These are phyloP conservation scores for Lasioglossum morio DNA, from an alignment of 2,888 invertebrate species.

Conservation along the genomic window DNA sequence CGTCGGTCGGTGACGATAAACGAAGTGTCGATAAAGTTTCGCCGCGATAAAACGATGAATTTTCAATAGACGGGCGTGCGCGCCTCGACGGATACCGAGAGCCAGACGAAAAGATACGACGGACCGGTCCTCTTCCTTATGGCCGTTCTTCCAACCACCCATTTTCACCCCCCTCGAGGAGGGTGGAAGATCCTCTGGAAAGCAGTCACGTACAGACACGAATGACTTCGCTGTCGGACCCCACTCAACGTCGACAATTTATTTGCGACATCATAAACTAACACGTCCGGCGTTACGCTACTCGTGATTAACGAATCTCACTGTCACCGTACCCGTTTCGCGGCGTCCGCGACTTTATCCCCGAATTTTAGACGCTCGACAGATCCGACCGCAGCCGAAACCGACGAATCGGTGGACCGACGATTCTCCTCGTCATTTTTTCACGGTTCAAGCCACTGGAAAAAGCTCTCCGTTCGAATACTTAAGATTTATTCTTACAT, in stretches of 20 bases:
- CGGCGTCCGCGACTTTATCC: slow-evolving; percentile 22
- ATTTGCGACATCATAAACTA: slow-evolving; percentile 73
- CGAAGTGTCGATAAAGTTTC: slow-evolving; percentile 65
- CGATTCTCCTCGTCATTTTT: neutral
- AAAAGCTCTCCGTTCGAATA: neutral
- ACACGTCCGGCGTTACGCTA: slow-evolving; percentile 68
- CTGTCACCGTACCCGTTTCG: slow-evolving; percentile 24
- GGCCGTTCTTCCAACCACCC: slow-evolving; percentile 49
- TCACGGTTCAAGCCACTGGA: neutral
- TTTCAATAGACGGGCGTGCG: slow-evolving; percentile 61
- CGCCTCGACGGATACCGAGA: slow-evolving; percentile 23
- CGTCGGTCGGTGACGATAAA: slow-evolving; percentile 51
- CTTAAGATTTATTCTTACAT: no score
- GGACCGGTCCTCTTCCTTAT: slow-evolving; percentile 38
- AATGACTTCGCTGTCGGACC: slow-evolving; percentile 70
- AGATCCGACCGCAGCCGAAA: neutral
- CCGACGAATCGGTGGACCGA: neutral
- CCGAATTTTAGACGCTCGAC: neutral
- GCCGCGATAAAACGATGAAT: slow-evolving; percentile 67
- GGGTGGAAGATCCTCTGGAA: slow-evolving; percentile 62
- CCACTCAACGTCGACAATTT: slow-evolving; percentile 75
- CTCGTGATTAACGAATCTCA: slow-evolving; percentile 74
- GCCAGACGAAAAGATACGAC: slow-evolving; percentile 52
- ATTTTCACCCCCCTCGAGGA: slow-evolving; percentile 17
- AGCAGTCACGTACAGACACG: slow-evolving; percentile 75